Percentiles rank a stretch among this genome's conserved stretches.
Evolutionary conservation across 2,888 invertebrate species (phyloP).

Genomic region (Arge pagana): DNA sequence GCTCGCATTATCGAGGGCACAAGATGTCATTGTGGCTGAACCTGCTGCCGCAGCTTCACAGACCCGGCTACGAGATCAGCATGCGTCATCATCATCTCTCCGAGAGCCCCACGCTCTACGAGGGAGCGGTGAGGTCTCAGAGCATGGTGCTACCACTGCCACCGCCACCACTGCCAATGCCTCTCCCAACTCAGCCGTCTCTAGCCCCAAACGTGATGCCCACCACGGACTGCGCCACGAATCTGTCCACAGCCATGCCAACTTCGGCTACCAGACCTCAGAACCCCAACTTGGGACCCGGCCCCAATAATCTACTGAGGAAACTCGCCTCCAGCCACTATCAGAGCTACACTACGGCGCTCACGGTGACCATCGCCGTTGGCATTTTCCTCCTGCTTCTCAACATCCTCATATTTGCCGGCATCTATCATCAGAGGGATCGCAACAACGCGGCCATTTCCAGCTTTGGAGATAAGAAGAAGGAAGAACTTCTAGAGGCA

Average conservation of each 20-base stretch:
- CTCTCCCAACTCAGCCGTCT: slow-evolving; percentile 60
- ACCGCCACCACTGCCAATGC: slow-evolving; percentile 59
- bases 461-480: slow-evolving; percentile 68
- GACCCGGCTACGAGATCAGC: slow-evolving; percentile 82
- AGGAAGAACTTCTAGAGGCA: slow-evolving; percentile 76
- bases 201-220: slow-evolving; percentile 54
- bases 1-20: slow-evolving; percentile 91
- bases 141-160: slow-evolving; percentile 69
- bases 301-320: slow-evolving; percentile 73
- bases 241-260: slow-evolving; percentile 59
- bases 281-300: slow-evolving; percentile 60
- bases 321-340: slow-evolving; percentile 82
- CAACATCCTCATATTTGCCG: slow-evolving; percentile 85
- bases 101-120: slow-evolving; percentile 60
- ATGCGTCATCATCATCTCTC: slow-evolving; percentile 89
- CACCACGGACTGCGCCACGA: slow-evolving; percentile 78
- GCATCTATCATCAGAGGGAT: slow-evolving; percentile 85
- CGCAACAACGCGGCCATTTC: slow-evolving; percentile 52
- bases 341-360: slow-evolving; percentile 86
- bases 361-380: slow-evolving; percentile 85
- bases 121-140: slow-evolving; percentile 79
- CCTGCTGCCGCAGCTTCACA: slow-evolving; percentile 86
- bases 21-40: slow-evolving; percentile 93
- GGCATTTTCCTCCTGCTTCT: slow-evolving; percentile 81
- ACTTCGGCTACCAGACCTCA: slow-evolving; percentile 35